These are phyloP conservation scores for Menidia beryllina DNA, from an alignment of 2,113 vertebrate species.

Conservation along the genomic window DNA sequence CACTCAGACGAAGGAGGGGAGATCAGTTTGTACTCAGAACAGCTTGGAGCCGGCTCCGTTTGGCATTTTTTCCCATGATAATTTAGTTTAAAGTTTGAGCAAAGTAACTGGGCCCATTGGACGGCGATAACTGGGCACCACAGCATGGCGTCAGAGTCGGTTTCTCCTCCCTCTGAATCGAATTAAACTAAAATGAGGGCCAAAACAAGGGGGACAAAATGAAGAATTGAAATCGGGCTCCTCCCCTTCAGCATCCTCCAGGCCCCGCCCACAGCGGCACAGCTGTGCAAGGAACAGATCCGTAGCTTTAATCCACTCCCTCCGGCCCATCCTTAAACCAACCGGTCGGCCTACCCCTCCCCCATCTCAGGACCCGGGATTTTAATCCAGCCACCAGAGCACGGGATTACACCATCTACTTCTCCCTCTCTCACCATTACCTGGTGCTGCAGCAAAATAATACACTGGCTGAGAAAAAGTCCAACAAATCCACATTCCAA, in stretches of 20 bases:
- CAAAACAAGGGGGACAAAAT: constrained; percentile 1
- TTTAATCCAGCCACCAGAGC: constrained; percentile 75
- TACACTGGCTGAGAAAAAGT: no score
- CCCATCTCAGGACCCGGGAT: constrained; percentile 54
- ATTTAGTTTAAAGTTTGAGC: background rate
- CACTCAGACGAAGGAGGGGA: background rate
- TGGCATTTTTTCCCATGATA: background rate
- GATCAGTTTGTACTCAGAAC: background rate
- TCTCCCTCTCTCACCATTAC: constrained; percentile 14
- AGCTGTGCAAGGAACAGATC: constrained; percentile 62
- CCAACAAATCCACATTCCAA: no score
- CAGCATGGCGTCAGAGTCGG: background rate
- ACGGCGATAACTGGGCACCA: no score
- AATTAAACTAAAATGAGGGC: background rate
- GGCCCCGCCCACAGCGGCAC: constrained; percentile 48
- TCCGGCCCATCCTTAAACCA: constrained; percentile 26
- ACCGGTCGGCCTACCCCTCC: constrained; percentile 60
- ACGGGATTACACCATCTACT: constrained; percentile 69
- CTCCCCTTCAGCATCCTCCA: constrained; percentile 33
- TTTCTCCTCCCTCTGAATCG: background rate
- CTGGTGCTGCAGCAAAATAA: constrained; percentile 19
- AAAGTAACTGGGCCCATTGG: background rate
- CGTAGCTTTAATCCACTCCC: constrained; percentile 57
- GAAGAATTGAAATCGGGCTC: constrained; percentile 21
- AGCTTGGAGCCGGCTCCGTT: background rate